A percentile compares a stretch with the other conserved stretches of the same genome.
These are phyloP conservation scores for Macroglossus sobrinus DNA, from an alignment of 2,113 vertebrate species.

Conservation along the genomic window DNA sequence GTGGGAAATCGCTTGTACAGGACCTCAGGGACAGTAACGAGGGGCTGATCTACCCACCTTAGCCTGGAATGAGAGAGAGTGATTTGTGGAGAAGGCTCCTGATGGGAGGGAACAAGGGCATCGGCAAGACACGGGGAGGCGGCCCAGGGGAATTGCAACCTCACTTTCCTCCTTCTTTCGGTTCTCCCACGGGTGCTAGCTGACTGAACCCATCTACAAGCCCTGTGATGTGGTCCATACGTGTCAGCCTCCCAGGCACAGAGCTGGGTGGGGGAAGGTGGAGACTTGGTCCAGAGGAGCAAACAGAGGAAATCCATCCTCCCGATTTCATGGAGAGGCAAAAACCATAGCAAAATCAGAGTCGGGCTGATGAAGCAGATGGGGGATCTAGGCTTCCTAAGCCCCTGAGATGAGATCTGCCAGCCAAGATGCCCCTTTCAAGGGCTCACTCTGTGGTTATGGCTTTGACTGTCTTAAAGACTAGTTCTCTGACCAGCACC, in stretches of 20 bases:
- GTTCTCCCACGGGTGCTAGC: neutral
- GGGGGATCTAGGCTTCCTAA: neutral
- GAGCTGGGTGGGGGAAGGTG: too few species aligned
- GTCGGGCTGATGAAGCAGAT: neutral
- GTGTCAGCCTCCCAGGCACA: neutral
- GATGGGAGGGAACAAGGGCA: neutral
- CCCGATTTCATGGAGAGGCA: neutral
- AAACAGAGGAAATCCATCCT: neutral
- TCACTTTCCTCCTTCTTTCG: neutral
- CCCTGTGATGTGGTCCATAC: rapidly evolving
- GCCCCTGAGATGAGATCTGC: neutral
- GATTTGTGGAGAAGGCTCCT: neutral
- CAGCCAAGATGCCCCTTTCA: neutral
- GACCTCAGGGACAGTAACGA: neutral
- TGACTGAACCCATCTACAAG: neutral
- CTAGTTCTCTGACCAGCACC: neutral
- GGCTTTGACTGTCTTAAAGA: neutral
- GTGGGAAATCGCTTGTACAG: neutral
- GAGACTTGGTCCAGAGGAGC: neutral
- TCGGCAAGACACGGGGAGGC: neutral
- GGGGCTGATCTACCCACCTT: neutral
- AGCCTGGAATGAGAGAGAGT: neutral
- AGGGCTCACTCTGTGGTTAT: neutral
- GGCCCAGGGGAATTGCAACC: too few species aligned
- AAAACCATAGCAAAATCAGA: neutral